Evolutionary conservation across 2,797 vertebrate genomes (phyloP).

Genomic region (Hippoglossus hippoglossus): DNA sequence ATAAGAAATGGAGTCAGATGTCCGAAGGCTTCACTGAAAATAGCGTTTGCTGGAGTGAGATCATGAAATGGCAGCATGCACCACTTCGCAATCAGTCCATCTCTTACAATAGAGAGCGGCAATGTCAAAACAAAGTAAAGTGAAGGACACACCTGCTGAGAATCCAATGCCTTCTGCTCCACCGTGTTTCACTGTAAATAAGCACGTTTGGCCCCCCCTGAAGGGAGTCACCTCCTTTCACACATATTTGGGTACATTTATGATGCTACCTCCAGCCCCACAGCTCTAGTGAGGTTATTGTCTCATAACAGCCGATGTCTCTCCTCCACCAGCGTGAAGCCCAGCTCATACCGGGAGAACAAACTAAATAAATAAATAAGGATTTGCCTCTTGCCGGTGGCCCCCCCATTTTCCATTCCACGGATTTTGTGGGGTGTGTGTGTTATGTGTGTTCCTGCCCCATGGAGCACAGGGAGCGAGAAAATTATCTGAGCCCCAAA

Average conservation of each 20-base stretch:
- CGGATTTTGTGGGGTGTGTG: constrained; percentile 14
- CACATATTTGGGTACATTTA: constrained; percentile 59
- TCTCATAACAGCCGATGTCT: constrained; percentile 51
- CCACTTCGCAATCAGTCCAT: constrained; percentile 33
- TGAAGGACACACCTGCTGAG: constrained; percentile 61
- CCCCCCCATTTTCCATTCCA: constrained; percentile 41
- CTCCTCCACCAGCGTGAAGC: constrained; percentile 36
- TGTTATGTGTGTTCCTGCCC: constrained; percentile 1
- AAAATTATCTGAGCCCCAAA: constrained; percentile 45
- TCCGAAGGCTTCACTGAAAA: constrained; percentile 12
- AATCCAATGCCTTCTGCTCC: constrained; percentile 29
- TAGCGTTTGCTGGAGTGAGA: constrained; percentile 16
- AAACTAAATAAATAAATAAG: background rate
- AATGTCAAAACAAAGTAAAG: constrained; percentile 53
- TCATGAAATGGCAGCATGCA: constrained; percentile 37
- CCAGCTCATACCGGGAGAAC: background rate
- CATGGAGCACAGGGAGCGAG: constrained; percentile 34
- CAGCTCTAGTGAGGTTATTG: constrained; percentile 25
- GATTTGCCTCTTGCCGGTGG: constrained; percentile 26
- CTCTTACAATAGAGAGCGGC: constrained; percentile 42
- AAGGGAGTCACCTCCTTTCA: constrained; percentile 52
- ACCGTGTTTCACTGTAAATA: constrained; percentile 37
- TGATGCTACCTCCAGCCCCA: constrained; percentile 40
- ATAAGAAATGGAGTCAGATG: constrained; percentile 5
- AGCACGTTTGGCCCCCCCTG: constrained; percentile 40